These are phyloP conservation scores for Sphaeridia pumilis DNA, from an alignment of 2,888 invertebrate species.

Conservation along the genomic window DNA sequence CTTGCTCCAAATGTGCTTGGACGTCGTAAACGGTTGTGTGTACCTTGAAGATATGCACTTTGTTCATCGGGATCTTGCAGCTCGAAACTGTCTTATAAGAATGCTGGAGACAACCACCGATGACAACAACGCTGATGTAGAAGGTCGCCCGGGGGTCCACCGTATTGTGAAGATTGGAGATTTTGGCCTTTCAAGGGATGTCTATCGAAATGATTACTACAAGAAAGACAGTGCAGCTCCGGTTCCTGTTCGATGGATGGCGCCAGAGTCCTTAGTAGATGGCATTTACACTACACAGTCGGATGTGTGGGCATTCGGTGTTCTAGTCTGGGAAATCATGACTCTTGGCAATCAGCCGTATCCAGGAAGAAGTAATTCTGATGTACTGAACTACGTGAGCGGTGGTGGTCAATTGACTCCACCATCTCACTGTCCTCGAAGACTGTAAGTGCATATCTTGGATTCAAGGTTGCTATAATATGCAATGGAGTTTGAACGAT, in stretches of 20 bases:
- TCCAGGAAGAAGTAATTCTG: constrained; percentile 79
- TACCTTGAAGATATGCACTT: constrained; percentile 96
- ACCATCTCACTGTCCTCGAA: constrained; percentile 36
- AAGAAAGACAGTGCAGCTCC: constrained; percentile 75
- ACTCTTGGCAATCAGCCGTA: constrained; percentile 95
- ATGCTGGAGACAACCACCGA: background rate
- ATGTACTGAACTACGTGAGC: constrained; percentile 76
- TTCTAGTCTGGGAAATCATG: constrained; percentile 93
- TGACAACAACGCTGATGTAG: background rate
- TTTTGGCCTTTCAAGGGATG: constrained; percentile 91
- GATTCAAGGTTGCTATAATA: constrained; percentile 1
- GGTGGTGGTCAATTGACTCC: constrained; percentile 23
- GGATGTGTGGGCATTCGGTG: constrained; percentile 92
- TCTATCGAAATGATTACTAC: constrained; percentile 95
- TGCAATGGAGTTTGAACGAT: no score
- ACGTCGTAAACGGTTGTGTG: constrained; percentile 88
- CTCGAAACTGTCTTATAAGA: constrained; percentile 80
- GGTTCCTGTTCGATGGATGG: constrained; percentile 92
- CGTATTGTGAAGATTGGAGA: constrained; percentile 93
- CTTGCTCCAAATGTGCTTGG: constrained; percentile 81
- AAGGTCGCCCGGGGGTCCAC: constrained; percentile 38
- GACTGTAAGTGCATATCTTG: constrained; percentile 54
- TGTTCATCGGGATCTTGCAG: constrained; percentile 91
- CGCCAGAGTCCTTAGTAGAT: constrained; percentile 89
- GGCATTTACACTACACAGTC: constrained; percentile 94